Conservation (phyloP, 2,888 invertebrate species). For the Tinea pellionella region DNA sequence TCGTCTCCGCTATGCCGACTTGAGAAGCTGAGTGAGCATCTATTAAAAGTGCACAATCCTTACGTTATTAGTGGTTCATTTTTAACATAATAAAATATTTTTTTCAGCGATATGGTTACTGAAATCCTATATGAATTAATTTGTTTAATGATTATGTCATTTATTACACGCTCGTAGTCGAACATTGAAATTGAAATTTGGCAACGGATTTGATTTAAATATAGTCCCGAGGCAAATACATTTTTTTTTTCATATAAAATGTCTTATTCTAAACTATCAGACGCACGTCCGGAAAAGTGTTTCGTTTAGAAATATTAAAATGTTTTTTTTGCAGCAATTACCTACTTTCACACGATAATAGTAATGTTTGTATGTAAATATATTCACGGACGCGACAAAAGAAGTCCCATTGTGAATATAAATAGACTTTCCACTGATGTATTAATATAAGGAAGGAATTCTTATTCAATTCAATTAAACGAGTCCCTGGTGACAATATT, state of each 20-base stretch:
- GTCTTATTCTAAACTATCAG: no score
- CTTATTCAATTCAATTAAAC: no score
- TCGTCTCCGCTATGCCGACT: no score
- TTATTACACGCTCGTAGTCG: not conserved
- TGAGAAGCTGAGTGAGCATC: no score
- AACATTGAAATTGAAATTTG: not conserved
- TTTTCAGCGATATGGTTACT: no score
- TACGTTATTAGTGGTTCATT: no score
- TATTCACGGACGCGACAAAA: not conserved
- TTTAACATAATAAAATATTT: no score
- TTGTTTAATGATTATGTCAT: not conserved
- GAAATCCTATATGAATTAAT: not conserved
- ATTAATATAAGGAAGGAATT: no score
- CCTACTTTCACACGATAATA: not conserved
- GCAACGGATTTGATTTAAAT: not conserved
- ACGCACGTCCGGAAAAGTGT: not conserved
- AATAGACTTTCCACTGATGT: not conserved
- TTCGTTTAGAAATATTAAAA: not conserved
- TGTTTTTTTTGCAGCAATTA: not conserved
- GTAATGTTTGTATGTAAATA: not conserved
- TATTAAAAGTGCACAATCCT: no score
- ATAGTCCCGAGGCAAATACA: constrained; percentile 2
- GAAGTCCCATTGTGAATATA: not conserved
- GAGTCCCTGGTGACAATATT: no score
- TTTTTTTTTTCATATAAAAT: not conserved